A percentile compares a stretch with the other conserved stretches of the same genome.
Evolutionary conservation across 2,797 vertebrate genomes (phyloP).

Genomic region (Sebastes taczanowskii): DNA sequence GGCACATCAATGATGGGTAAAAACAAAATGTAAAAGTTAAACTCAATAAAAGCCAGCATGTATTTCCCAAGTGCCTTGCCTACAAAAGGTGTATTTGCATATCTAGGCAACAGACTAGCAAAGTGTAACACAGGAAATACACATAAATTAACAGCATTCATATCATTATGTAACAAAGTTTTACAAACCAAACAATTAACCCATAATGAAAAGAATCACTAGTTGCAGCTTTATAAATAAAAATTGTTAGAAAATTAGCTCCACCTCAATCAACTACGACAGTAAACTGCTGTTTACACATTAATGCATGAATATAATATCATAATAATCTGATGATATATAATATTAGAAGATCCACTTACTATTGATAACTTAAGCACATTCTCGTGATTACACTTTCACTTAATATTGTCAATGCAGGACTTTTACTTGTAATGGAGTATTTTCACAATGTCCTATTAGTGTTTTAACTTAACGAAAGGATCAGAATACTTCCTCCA

Average conservation of each 20-base stretch:
- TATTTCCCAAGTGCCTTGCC: background rate
- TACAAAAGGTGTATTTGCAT: background rate
- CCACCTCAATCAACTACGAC: background rate
- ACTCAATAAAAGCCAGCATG: slow-evolving; percentile 1
- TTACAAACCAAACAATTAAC: background rate
- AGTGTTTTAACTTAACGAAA: too few relatives aligned
- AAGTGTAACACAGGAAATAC: background rate
- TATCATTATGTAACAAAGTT: background rate
- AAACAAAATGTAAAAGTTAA: slow-evolving; percentile 26
- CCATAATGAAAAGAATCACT: background rate
- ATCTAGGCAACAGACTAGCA: background rate
- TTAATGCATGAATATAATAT: background rate
- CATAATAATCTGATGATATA: background rate
- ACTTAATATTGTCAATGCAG: background rate
- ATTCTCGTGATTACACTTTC: background rate
- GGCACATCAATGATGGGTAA: background rate
- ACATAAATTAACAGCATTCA: background rate
- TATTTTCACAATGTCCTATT: rapidly evolving
- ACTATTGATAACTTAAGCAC: background rate
- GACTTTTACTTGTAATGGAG: background rate
- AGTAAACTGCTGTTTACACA: background rate
- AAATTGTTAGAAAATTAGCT: background rate
- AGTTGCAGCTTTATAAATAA: background rate
- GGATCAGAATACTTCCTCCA: background rate
- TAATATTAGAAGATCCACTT: background rate